These are phyloP conservation scores for Cephus sareptanus DNA, from an alignment of 2,888 invertebrate genomes.

Conservation along the genomic window DNA sequence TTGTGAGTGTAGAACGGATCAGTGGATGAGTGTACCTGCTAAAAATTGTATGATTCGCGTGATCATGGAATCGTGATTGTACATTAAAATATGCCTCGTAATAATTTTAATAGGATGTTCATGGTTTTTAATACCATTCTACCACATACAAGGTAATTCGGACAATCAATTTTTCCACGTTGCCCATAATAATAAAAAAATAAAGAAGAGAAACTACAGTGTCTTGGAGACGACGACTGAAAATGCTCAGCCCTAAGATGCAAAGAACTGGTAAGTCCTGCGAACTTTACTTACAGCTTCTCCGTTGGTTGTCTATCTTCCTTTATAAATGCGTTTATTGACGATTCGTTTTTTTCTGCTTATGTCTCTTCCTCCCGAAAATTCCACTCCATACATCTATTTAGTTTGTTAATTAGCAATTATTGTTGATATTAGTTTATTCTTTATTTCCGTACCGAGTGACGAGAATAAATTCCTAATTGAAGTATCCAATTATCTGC, in stretches of 20 bases:
- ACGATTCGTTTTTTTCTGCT: too few species aligned
- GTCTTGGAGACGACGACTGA: slow-evolving; percentile 12
- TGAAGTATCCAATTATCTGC: too few species aligned
- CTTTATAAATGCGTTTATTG: too few species aligned
- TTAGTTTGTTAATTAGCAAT: too few species aligned
- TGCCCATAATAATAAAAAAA: not conserved
- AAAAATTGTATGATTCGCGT: not conserved
- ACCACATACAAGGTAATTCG: slow-evolving; percentile 29
- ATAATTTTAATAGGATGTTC: slow-evolving; percentile 12
- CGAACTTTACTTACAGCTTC: too few species aligned
- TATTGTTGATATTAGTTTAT: too few species aligned
- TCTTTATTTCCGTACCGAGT: too few species aligned
- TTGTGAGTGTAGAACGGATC: not conserved
- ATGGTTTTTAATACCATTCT: slow-evolving; percentile 24
- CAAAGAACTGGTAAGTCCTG: slow-evolving; percentile 73
- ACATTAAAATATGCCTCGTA: slow-evolving; percentile 3
- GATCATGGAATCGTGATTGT: not conserved
- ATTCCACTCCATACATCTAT: too few species aligned
- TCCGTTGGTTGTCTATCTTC: too few species aligned
- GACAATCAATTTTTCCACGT: slow-evolving; percentile 26
- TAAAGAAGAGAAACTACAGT: too few species aligned
- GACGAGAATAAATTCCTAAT: too few species aligned
- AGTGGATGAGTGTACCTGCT: not conserved
- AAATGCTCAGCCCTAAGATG: slow-evolving; percentile 86
- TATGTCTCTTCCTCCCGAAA: too few species aligned